Conservation (phyloP, 2,888 invertebrate species). For the Willowsia nigromaculata region DNA sequence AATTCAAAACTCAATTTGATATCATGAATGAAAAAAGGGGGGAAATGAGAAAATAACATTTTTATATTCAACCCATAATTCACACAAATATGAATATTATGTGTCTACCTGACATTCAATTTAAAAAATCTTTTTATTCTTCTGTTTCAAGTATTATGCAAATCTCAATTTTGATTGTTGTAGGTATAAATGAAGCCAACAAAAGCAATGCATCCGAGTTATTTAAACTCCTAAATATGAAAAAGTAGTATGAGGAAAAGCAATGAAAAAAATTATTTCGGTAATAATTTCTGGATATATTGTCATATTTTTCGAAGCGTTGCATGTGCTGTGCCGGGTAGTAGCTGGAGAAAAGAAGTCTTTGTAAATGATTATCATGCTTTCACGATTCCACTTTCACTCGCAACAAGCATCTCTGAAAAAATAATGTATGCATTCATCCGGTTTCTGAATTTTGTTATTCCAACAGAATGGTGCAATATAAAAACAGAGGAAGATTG, state of each 20-base stretch:
- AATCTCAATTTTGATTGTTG: slow-evolving; percentile 1
- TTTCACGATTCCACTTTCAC: slow-evolving; percentile 46
- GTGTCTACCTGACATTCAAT: too few relatives aligned
- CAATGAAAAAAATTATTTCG: slow-evolving; percentile 70
- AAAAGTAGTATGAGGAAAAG: slow-evolving; percentile 8
- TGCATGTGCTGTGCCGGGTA: background rate
- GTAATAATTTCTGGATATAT: slow-evolving; percentile 63
- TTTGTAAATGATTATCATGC: slow-evolving; percentile 45
- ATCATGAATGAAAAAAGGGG: too few relatives aligned
- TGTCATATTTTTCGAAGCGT: slow-evolving; percentile 21
- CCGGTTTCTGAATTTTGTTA: slow-evolving; percentile 37
- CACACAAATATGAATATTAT: too few relatives aligned
- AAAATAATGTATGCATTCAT: slow-evolving; percentile 44
- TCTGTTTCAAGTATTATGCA: background rate
- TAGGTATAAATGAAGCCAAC: background rate
- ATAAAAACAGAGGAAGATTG: slow-evolving; percentile 48
- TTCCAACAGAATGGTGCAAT: slow-evolving; percentile 39
- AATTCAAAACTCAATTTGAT: too few relatives aligned
- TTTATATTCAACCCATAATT: too few relatives aligned
- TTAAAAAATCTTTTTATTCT: background rate
- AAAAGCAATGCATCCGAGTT: background rate
- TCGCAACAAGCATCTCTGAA: background rate
- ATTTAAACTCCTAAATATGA: background rate
- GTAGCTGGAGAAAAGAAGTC: slow-evolving; percentile 6
- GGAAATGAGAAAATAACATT: too few relatives aligned